Base-by-base conservation (phyloP, 2,113 vertebrate species). In the Ornithorhynchus anatinus region DNA sequence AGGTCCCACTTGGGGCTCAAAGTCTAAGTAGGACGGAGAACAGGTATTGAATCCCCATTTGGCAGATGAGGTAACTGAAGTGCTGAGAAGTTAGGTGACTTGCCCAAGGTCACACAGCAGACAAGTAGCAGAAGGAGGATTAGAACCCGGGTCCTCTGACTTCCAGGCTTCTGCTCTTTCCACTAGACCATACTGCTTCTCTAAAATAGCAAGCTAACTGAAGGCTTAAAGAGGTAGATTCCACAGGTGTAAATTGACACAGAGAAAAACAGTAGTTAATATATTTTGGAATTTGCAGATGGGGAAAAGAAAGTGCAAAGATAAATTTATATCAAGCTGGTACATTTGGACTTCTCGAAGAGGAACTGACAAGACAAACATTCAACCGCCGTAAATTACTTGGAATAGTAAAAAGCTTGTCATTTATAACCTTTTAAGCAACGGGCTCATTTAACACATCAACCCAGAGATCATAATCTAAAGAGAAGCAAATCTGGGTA, bases 351-450 rank as follows among this genome's bases (percentile, higher is more conserved):
- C 72, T 71, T 70, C 74, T 63, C 48, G 19, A 8, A 6, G 50
- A 78, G 59, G 61, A 43, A 76, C 75, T 83, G 75, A 81, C 80
- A 75, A 2, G 29, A 79, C 82, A 79, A 71, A 47, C 42, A 56
- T 72, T 64, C 84, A 85, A 85, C 56, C 74, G 69, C 72, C 73
- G 59, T 73, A 79, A 81, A 83, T 81, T 74, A 81, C 85, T 45
- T 15, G 48, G 59, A 81, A 76, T 60, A 70, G 68, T 69, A 81
- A 85, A 87, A 83, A 72, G 73, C 77, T 76, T 81, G 85, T 83
- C 82, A 87, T 76, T 79, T 85, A 72, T 58, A 50, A 4, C 3
- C 29, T 22, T 69, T 39, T 52, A 58, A 44, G 36, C n/a, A 51
- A 51, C 22, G 44, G 38, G 31, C 43, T 65, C 36, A 1, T 85